These are phyloP conservation scores for Micropoecilia bifurca DNA, from an alignment of 2,797 vertebrate species.

Conservation along the genomic window DNA sequence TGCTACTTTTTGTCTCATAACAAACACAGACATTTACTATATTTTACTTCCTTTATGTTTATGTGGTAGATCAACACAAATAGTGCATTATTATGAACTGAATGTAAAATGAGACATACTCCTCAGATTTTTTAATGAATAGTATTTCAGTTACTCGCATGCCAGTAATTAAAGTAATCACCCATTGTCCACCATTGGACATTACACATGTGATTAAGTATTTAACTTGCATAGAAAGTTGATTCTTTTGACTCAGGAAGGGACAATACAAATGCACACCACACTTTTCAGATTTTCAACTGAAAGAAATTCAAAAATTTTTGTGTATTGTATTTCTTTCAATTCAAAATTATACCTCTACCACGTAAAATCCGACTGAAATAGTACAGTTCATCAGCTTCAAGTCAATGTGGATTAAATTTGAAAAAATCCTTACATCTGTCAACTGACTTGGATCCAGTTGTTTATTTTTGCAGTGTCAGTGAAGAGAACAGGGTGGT, in stretches of 20 bases:
- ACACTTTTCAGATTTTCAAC: neutral
- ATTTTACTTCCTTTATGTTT: neutral
- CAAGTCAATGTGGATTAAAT: constrained; percentile 30
- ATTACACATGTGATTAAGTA: neutral
- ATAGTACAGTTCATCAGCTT: neutral
- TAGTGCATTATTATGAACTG: neutral
- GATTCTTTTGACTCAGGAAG: neutral
- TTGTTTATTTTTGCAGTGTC: constrained; percentile 33
- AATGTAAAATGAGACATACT: neutral
- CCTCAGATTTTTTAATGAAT: neutral
- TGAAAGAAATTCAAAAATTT: neutral
- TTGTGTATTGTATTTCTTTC: neutral
- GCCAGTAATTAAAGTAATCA: too few species aligned
- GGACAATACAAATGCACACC: neutral
- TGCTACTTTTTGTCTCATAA: neutral
- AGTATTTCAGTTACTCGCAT: neutral
- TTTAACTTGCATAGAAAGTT: neutral
- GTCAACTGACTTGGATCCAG: constrained; percentile 23
- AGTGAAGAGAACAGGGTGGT: constrained; percentile 29
- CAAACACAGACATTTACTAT: neutral
- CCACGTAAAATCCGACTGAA: neutral
- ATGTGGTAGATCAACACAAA: neutral
- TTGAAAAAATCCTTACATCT: constrained; percentile 29
- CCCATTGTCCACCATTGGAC: neutral
- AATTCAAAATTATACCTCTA: neutral